A percentile compares a stretch with the other conserved stretches of the same genome.
Evolutionary conservation across 2,797 vertebrate genomes (phyloP).

Genomic region (Myotis vivesi): DNA sequence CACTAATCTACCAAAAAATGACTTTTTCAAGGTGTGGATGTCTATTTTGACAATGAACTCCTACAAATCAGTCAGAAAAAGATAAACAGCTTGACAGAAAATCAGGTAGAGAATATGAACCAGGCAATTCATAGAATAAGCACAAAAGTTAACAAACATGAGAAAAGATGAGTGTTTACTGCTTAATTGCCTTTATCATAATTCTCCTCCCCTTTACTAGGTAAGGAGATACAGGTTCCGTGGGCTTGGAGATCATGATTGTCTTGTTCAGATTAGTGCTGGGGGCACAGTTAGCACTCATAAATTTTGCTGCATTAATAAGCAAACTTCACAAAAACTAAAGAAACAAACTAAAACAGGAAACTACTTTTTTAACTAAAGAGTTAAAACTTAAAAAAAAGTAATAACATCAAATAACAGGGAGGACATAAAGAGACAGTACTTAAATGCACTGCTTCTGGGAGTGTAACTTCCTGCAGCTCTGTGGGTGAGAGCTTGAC

Average conservation of each 20-base stretch:
- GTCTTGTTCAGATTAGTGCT: not conserved
- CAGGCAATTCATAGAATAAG: not conserved
- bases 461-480: not conserved
- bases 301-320: not conserved
- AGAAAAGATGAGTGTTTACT: not conserved
- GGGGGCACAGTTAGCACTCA: not conserved
- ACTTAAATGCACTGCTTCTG: not conserved
- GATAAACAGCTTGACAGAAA: not conserved
- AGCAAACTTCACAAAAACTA: not conserved
- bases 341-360: conserved; percentile 4
- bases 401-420: not conserved
- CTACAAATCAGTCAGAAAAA: conserved; percentile 26
- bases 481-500: not conserved
- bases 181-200: not conserved
- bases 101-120: not conserved
- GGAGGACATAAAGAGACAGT: not conserved
- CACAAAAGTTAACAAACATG: not conserved
- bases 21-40: not conserved
- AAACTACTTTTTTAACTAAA: not conserved
- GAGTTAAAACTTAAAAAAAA: not conserved
- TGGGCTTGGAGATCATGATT: not conserved
- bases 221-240: not conserved
- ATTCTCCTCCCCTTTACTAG: not conserved
- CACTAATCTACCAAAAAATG: conserved; percentile 32
- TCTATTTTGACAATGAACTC: conserved; percentile 21